Conservation (phyloP, 2,797 vertebrate species). For the Trematocara caparti region DNA sequence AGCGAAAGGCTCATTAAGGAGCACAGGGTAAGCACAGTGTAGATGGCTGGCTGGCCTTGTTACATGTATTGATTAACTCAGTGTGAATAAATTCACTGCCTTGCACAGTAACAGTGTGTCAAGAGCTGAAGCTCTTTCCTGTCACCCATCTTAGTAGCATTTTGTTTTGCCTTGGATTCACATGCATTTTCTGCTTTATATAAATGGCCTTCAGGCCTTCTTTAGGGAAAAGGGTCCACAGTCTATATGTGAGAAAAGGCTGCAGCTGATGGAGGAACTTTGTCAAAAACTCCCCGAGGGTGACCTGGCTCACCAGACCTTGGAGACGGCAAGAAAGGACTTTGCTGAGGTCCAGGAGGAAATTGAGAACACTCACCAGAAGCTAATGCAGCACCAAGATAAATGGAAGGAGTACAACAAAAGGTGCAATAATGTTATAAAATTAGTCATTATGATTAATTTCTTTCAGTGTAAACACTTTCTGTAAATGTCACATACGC, state of each 20-base stretch:
- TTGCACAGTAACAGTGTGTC: background rate
- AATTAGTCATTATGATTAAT: rapidly evolving
- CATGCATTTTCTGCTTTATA: background rate
- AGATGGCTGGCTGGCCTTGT: background rate
- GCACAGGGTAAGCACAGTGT: constrained; percentile 80
- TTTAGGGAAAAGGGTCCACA: constrained; percentile 90
- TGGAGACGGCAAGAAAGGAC: constrained; percentile 71
- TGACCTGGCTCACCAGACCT: constrained; percentile 77
- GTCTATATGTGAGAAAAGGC: constrained; percentile 88
- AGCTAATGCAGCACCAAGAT: constrained; percentile 84
- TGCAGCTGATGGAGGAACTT: constrained; percentile 89
- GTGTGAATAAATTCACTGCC: constrained; percentile 6
- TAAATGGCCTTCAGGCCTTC: constrained; percentile 77
- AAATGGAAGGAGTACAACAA: constrained; percentile 89
- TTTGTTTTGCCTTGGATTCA: background rate
- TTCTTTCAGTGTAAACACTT: background rate
- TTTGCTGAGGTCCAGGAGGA: constrained; percentile 82
- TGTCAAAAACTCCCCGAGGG: constrained; percentile 87
- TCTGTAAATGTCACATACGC: background rate
- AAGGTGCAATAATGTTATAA: constrained; percentile 70
- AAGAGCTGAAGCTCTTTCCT: background rate
- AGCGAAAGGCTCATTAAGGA: constrained; percentile 91
- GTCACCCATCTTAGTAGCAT: background rate
- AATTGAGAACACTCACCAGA: constrained; percentile 79
- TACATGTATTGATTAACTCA: constrained; percentile 16